phyloP scores from a whole-genome alignment of 2,113 vertebrate species.

The Burhinus oedicnemus region DNA sequence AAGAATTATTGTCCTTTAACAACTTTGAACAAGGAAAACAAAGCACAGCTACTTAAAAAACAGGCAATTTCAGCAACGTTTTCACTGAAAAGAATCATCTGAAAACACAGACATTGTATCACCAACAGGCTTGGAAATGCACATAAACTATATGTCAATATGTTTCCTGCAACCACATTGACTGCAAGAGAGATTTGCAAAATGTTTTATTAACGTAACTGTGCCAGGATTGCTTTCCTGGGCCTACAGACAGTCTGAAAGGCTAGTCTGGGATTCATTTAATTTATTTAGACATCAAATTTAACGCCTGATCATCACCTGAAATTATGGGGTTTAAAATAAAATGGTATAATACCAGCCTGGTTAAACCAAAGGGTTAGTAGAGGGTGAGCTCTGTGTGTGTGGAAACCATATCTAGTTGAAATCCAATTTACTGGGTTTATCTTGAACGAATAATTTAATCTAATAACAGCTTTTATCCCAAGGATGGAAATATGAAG shows the following conservation, averaged over 20 bases:
- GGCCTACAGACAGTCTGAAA: not conserved
- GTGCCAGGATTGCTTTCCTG: not conserved
- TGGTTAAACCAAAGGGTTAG: not conserved
- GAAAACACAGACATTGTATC: not conserved
- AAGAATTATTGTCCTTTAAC: not conserved
- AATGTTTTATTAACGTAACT: not conserved
- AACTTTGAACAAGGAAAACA: not conserved
- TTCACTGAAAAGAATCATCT: not conserved
- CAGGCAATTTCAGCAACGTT: not conserved
- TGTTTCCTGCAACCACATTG: rapidly evolving
- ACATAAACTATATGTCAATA: not conserved
- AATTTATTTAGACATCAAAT: not conserved
- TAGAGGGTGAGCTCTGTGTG: not conserved
- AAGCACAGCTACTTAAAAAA: not conserved
- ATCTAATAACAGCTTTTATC: not conserved
- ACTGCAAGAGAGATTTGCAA: not conserved
- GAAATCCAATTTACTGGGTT: not conserved
- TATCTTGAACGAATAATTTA: not conserved
- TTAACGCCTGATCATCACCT: not conserved
- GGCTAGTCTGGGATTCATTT: not conserved
- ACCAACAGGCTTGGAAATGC: not conserved
- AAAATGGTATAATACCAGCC: not conserved
- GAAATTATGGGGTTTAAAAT: not conserved
- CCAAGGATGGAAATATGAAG: not conserved
- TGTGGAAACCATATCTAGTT: not conserved